These are phyloP conservation scores for Panurus biarmicus DNA, from an alignment of 2,113 vertebrate species.

Conservation along the genomic window DNA sequence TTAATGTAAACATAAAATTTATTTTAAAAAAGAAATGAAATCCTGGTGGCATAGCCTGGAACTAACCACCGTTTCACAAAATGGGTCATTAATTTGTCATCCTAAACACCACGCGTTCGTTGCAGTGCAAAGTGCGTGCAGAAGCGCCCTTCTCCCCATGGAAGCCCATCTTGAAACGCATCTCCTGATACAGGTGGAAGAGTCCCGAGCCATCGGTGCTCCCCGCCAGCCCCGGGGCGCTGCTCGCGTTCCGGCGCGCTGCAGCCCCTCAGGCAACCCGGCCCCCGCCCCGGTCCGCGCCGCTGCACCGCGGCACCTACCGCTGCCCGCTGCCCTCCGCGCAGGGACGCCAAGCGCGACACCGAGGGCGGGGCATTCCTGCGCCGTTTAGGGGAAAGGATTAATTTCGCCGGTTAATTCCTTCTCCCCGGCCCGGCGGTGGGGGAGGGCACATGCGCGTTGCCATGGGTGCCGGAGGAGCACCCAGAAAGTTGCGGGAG, in stretches of 20 bases:
- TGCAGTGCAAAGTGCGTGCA: accelerated
- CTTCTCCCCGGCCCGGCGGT: not conserved
- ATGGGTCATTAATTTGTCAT: not conserved
- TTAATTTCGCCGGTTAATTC: not conserved
- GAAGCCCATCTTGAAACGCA: not conserved
- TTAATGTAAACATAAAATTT: conserved; percentile 3
- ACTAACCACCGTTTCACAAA: not conserved
- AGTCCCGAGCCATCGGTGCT: accelerated
- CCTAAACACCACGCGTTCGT: not conserved
- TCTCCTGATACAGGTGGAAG: not conserved
- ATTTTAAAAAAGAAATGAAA: not conserved
- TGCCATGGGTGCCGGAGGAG: not conserved
- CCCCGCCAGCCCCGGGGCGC: not conserved
- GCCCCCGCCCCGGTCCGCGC: not conserved
- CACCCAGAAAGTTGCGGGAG: conserved; percentile 62
- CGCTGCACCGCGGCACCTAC: not conserved
- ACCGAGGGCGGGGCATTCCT: not conserved
- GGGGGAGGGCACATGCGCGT: conserved; percentile 38
- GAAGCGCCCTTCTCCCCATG: not conserved
- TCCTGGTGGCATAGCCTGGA: not conserved
- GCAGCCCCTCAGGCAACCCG: not conserved
- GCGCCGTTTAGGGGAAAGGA: not conserved
- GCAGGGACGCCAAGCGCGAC: not conserved
- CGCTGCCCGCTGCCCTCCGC: not conserved
- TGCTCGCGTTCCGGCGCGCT: no score